A percentile compares a stretch with the other conserved stretches of the same genome.
phyloP scores from a whole-genome alignment of 2,113 vertebrate genomes.

The Albula glossodonta region DNA sequence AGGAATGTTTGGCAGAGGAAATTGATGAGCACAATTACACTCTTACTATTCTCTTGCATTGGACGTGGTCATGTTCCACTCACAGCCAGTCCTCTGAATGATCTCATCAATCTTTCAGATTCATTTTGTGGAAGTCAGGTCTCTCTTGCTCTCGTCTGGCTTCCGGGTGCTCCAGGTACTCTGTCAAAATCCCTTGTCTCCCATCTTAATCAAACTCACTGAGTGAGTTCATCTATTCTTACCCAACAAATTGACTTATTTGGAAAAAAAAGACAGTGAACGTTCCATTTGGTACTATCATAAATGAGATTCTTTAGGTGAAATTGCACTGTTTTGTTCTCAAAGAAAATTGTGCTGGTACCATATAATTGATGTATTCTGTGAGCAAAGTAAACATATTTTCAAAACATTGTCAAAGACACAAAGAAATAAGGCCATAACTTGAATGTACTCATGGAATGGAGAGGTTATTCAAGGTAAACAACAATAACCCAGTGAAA shows the following conservation, averaged over 20 bases:
- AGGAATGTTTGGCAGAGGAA: slow-evolving; percentile 82
- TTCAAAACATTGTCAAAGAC: too few relatives aligned
- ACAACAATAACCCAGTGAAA: neutral
- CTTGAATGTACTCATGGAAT: too few relatives aligned
- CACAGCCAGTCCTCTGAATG: slow-evolving; percentile 79
- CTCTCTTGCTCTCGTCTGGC: neutral
- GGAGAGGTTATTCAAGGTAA: neutral
- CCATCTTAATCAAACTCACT: slow-evolving; percentile 5
- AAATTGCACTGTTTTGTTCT: too few relatives aligned
- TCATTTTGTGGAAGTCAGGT: neutral
- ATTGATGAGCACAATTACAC: slow-evolving; percentile 82
- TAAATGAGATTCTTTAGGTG: too few relatives aligned
- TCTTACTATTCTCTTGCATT: slow-evolving; percentile 77
- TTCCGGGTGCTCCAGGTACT: neutral
- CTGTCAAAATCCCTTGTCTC: neutral
- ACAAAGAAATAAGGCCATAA: too few relatives aligned
- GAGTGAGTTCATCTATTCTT: slow-evolving; percentile 1
- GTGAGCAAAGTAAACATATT: too few relatives aligned
- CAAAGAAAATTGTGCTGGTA: too few relatives aligned
- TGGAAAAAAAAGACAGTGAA: neutral
- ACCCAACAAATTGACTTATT: neutral
- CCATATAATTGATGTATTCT: too few relatives aligned
- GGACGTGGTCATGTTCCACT: slow-evolving; percentile 76
- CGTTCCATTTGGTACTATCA: too few relatives aligned
- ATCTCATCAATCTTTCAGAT: slow-evolving; percentile 76